Conservation (phyloP, 2,888 invertebrate genomes). For the Nudaria mundana region DNA sequence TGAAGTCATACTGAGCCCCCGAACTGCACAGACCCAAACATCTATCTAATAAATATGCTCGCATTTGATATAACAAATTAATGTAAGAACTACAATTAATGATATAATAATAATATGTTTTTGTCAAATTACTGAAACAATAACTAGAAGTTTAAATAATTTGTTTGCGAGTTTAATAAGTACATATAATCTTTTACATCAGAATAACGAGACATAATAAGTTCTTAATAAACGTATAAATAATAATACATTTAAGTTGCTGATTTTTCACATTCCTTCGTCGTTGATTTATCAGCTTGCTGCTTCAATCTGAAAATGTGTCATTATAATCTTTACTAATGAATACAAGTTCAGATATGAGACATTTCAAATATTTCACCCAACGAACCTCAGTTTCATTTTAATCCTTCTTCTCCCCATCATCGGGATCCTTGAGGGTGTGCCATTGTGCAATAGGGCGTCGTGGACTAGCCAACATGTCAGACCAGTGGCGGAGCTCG, state of each 20-base stretch:
- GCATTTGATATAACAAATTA: too few species aligned
- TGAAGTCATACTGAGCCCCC: too few species aligned
- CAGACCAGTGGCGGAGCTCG: constrained; percentile 99
- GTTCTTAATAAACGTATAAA: constrained; percentile 17
- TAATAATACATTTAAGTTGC: constrained; percentile 24
- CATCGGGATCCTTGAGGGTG: constrained; percentile 98
- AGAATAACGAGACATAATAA: constrained; percentile 13
- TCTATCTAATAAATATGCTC: constrained; percentile 2
- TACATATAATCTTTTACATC: too few species aligned
- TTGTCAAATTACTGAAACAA: not conserved
- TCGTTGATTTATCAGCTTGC: constrained; percentile 25
- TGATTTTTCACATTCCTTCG: constrained; percentile 37
- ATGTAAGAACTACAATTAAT: too few species aligned
- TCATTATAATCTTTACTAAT: not conserved
- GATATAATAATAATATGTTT: not conserved
- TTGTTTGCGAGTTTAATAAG: too few species aligned
- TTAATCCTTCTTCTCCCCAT: constrained; percentile 93
- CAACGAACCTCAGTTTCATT: constrained; percentile 37
- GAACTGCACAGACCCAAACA: constrained; percentile 16
- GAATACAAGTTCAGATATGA: not conserved
- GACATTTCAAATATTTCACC: not conserved
- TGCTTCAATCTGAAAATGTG: constrained; percentile 28
- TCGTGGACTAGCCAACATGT: constrained; percentile 99
- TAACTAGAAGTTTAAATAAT: too few species aligned
- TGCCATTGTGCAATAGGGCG: constrained; percentile 99